phyloP scores from a whole-genome alignment of 1,140 invertebrate species.

The Drosophila ercepeae region DNA sequence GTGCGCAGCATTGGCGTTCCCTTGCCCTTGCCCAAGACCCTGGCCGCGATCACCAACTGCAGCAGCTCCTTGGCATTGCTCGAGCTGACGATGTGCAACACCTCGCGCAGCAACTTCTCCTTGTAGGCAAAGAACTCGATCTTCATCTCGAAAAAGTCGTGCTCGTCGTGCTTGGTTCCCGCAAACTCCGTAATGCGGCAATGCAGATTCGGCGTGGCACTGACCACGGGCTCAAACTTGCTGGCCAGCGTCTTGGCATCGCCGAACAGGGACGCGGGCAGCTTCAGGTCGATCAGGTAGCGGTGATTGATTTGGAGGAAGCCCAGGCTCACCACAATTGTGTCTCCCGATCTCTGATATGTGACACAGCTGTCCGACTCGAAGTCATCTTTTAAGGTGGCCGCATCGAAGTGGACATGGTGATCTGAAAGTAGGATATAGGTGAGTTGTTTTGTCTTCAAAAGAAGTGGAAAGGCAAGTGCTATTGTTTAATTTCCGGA shows the following conservation, averaged over 20 bases:
- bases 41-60: constrained; percentile 79
- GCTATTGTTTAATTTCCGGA: too few relatives aligned
- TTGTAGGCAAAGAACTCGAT: constrained; percentile 85
- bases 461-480: too few relatives aligned
- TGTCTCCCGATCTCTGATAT: constrained; percentile 75
- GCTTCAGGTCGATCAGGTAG: constrained; percentile 80
- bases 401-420: constrained; percentile 83
- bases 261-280: constrained; percentile 68
- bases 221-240: constrained; percentile 69
- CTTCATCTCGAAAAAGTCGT: constrained; percentile 83
- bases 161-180: constrained; percentile 70
- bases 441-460: too few relatives aligned
- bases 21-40: constrained; percentile 85
- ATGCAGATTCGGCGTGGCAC: constrained; percentile 77
- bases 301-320: constrained; percentile 83
- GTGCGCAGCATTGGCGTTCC: constrained; percentile 85
- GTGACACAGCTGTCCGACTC: constrained; percentile 80
- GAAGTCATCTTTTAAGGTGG: constrained; percentile 75
- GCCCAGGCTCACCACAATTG: constrained; percentile 79
- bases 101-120: constrained; percentile 85
- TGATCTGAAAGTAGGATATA: constrained; percentile 66
- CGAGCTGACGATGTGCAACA: constrained; percentile 83
- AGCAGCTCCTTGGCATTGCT: constrained; percentile 73
- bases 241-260: constrained; percentile 39
- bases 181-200: constrained; percentile 75